These are phyloP conservation scores for Malaclemys terrapin DNA, from an alignment of 2,113 vertebrate species.

Conservation along the genomic window DNA sequence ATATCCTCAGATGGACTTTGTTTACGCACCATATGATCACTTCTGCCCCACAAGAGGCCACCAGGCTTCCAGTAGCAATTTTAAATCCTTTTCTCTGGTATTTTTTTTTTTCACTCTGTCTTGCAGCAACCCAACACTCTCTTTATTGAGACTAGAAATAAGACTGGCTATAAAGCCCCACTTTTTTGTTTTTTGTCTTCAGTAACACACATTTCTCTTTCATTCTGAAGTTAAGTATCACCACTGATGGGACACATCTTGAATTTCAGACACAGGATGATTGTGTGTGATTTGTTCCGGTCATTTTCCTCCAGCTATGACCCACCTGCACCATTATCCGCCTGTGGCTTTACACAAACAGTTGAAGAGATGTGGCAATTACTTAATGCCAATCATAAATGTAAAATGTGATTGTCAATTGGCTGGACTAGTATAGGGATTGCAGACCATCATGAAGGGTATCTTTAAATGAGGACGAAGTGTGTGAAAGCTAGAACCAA, in stretches of 20 bases:
- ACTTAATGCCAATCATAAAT: background rate
- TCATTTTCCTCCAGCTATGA: background rate
- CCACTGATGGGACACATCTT: background rate
- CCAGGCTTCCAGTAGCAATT: background rate
- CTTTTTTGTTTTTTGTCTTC: background rate
- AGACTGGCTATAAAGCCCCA: background rate
- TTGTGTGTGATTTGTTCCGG: background rate
- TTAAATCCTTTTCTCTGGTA: background rate
- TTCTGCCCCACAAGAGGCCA: background rate
- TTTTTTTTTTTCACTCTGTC: background rate
- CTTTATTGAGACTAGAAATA: background rate
- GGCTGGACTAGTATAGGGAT: background rate
- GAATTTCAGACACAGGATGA: background rate
- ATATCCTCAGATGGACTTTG: background rate
- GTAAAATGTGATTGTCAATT: background rate
- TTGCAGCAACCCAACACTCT: background rate
- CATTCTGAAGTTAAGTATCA: background rate
- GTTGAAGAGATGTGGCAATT: background rate
- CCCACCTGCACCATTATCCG: background rate
- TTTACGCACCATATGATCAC: background rate
- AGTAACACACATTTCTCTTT: conserved; percentile 3
- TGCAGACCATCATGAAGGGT: rapidly evolving
- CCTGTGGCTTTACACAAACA: background rate
- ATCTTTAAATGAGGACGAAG: background rate
- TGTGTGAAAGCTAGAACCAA: background rate